Conservation (phyloP, 2,113 vertebrate genomes). For the Platycercus adscitus region DNA sequence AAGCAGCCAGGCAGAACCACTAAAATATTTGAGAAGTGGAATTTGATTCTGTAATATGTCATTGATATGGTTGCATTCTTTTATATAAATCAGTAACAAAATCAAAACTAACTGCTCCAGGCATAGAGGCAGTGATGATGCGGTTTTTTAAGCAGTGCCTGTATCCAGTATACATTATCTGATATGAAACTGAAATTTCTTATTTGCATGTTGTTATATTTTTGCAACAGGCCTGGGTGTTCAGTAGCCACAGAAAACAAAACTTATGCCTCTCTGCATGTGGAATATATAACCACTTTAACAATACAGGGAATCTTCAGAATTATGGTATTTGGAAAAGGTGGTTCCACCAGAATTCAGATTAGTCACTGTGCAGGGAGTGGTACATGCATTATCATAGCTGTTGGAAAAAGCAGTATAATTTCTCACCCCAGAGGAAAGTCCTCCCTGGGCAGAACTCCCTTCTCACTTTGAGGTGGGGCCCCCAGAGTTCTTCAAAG, state of each 20-base stretch:
- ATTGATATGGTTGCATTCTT: background rate
- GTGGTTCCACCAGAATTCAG: too few species aligned
- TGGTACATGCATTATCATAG: accelerated
- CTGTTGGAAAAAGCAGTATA: background rate
- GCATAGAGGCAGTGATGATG: background rate
- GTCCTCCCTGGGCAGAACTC: background rate
- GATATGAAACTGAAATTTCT: background rate
- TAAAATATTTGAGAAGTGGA: background rate
- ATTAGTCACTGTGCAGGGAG: background rate
- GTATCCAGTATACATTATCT: background rate
- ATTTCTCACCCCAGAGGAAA: background rate
- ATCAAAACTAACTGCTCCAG: background rate
- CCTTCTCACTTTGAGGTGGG: background rate
- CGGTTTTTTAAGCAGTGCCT: background rate
- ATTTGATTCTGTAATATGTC: background rate
- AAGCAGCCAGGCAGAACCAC: background rate
- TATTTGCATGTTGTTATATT: background rate
- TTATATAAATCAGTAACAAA: background rate
- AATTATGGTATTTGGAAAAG: background rate
- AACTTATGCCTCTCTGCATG: background rate
- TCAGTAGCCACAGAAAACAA: background rate
- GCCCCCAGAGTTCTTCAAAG: background rate
- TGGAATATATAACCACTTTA: background rate
- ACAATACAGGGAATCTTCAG: background rate
- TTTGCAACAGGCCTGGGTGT: background rate